Percentiles rank a stretch among this genome's conserved stretches.
phyloP scores from a whole-genome alignment of 2,113 vertebrate genomes.

The Chaetorhynchus papuensis region DNA sequence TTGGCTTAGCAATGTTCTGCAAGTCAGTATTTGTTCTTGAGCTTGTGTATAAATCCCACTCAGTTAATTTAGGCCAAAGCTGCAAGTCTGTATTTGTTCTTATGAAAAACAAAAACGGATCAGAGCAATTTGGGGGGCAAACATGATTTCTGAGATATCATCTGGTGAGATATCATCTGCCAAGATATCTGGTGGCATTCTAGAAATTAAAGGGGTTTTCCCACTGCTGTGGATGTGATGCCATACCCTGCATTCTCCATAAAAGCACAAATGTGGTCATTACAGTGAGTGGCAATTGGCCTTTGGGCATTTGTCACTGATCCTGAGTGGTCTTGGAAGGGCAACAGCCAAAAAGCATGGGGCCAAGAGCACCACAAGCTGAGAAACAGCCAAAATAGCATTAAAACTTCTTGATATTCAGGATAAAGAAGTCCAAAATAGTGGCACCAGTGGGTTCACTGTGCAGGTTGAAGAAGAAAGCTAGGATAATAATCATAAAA shows the following conservation, averaged over 20 bases:
- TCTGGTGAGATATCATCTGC: not conserved
- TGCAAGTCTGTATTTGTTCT: not conserved
- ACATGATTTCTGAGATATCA: not conserved
- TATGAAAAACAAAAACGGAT: not conserved
- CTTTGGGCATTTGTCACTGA: not conserved
- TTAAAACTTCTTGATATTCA: not conserved
- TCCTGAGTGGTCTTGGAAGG: not conserved
- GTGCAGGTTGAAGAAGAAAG: not conserved
- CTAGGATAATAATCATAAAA: not conserved
- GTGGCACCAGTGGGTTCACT: not conserved
- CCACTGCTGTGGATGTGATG: not conserved
- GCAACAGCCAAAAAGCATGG: not conserved
- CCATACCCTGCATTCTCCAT: not conserved
- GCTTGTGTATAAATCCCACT: not conserved
- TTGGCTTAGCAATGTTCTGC: not conserved
- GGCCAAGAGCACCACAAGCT: not conserved
- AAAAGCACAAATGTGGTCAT: not conserved
- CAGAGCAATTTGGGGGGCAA: not conserved
- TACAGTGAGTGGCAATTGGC: not conserved
- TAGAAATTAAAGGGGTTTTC: not conserved
- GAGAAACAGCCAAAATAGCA: not conserved
- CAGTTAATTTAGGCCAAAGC: not conserved
- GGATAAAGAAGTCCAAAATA: not conserved
- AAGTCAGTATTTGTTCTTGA: not conserved
- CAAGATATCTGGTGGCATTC: not conserved